Base-by-base conservation (phyloP, 1,140 invertebrate species). In the Orchesella cincta region DNA sequence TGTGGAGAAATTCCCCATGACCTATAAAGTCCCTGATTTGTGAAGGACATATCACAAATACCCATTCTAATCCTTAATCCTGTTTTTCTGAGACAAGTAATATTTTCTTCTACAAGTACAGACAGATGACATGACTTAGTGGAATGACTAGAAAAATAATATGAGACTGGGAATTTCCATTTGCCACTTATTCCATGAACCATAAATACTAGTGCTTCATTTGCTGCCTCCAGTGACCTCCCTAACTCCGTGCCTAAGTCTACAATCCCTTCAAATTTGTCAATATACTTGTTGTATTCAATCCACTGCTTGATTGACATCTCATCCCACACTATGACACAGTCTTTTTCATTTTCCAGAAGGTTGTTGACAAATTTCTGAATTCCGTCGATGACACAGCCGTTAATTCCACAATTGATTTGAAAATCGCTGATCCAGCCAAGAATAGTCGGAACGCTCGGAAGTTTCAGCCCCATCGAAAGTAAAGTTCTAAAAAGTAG, bases 151-250 rank as follows among this genome's bases (percentile, higher is more conserved):
- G 35, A 23, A 26, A 73, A 73, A 29, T 73, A 73, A 51, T 8
- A 73, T 46, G 71, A 73, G 29, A 46, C 16, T 3, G 71, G 71
- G 16, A 46, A 51, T 5, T 18, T 36, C 71, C 71, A 73, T 5
- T 73, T 73, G 3, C 1, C 14, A 51, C 46, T 73, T 3, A 73
- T 36, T 26, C 71, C 71, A 14, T 51, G 71, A 12, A 73, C 71
- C 71, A 73, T 73, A 29, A 73, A 73, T 8, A 73, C 71, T 39
- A 73, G 36, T 18, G 26, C 71, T 39, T 73, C 71, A n/a, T n/a
- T 46, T 51, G 71, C 71, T 23, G 71, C 20, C 2, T 46, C 71
- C 5, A 73, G 29, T 28, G 3, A 39, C 26, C 71, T 73, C 1
- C 62, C 62, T 46, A 20, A 31, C 12, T 29, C n/a, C 23, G 5